Percentiles rank a stretch among this genome's conserved stretches.
phyloP scores from a whole-genome alignment of 2,797 vertebrate genomes.

The Hoplostethus atlanticus region DNA sequence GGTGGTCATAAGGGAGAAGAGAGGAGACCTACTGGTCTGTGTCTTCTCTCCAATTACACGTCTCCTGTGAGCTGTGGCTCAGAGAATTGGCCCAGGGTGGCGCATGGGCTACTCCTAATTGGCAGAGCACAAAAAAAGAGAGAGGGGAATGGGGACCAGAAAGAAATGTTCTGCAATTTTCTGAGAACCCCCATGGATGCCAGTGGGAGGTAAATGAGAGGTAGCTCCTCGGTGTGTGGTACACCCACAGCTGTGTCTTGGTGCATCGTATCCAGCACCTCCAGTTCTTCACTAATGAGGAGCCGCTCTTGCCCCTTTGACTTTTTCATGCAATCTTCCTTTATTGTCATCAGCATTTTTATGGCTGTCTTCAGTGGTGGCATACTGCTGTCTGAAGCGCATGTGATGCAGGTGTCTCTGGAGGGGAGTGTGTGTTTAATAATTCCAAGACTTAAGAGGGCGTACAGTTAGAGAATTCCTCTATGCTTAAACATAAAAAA shows the following conservation, averaged over 20 bases:
- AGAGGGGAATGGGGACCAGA: slow-evolving; percentile 47
- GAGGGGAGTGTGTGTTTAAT: slow-evolving; percentile 49
- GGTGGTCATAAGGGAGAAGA: slow-evolving; percentile 43
- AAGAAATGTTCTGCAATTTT: slow-evolving; percentile 53
- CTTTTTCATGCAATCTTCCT: slow-evolving; percentile 48
- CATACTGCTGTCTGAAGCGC: slow-evolving; percentile 34
- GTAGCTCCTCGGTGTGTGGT: slow-evolving; percentile 45
- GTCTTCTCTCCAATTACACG: slow-evolving; percentile 75
- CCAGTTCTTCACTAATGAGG: slow-evolving; percentile 72
- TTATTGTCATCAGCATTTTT: slow-evolving; percentile 56
- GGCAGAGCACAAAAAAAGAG: slow-evolving; percentile 58
- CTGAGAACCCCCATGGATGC: slow-evolving; percentile 57
- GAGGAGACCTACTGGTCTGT: slow-evolving; percentile 57
- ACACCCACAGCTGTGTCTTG: slow-evolving; percentile 55
- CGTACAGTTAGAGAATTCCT: slow-evolving; percentile 23
- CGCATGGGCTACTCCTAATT: slow-evolving; percentile 75
- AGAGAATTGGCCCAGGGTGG: slow-evolving; percentile 67
- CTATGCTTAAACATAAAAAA: slow-evolving; percentile 31
- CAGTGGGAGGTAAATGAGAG: slow-evolving; percentile 75
- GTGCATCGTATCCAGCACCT: slow-evolving; percentile 42
- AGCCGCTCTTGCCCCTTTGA: slow-evolving; percentile 61
- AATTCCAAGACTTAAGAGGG: slow-evolving; percentile 51
- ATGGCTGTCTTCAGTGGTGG: slow-evolving; percentile 37
- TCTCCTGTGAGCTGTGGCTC: slow-evolving; percentile 66
- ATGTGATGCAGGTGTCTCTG: slow-evolving; percentile 46